Conservation (phyloP, 2,888 invertebrate species). For the Dolomedes plantarius region DNA sequence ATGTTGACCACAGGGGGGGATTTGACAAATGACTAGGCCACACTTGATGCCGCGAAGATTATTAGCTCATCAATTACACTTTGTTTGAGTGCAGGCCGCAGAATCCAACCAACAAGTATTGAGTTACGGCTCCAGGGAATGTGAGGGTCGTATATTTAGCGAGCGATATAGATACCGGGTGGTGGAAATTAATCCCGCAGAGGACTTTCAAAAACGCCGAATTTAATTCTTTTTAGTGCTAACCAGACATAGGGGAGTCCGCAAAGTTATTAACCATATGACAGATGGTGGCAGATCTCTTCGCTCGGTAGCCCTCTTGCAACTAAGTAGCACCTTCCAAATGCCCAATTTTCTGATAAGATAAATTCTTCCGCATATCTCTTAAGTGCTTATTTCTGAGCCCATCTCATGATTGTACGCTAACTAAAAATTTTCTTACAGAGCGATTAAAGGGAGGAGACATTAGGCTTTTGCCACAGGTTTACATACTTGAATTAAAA, state of each 20-base stretch:
- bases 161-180: conserved; percentile 55
- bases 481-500: too few relatives aligned
- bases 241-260: conserved; percentile 42
- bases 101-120: conserved; percentile 69
- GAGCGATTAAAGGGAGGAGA: too few relatives aligned
- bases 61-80: conserved; percentile 71
- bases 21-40: conserved; percentile 66
- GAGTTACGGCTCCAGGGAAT: conserved; percentile 47
- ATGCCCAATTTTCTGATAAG: background rate
- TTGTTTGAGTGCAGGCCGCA: conserved; percentile 54
- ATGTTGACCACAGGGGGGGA: conserved; percentile 36
- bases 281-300: background rate
- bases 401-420: too few relatives aligned
- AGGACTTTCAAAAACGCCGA: conserved; percentile 44
- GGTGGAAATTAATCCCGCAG: conserved; percentile 32
- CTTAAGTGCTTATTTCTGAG: background rate
- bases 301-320: background rate
- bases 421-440: too few relatives aligned
- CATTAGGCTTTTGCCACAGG: too few relatives aligned
- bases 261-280: conserved; percentile 14
- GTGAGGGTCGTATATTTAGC: conserved; percentile 2
- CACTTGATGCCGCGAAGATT: conserved; percentile 63
- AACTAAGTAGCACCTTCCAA: background rate
- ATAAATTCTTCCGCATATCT: background rate
- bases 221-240: conserved; percentile 67